phyloP scores from a whole-genome alignment of 2,888 invertebrate genomes.

The Agriopis aurantiaria region DNA sequence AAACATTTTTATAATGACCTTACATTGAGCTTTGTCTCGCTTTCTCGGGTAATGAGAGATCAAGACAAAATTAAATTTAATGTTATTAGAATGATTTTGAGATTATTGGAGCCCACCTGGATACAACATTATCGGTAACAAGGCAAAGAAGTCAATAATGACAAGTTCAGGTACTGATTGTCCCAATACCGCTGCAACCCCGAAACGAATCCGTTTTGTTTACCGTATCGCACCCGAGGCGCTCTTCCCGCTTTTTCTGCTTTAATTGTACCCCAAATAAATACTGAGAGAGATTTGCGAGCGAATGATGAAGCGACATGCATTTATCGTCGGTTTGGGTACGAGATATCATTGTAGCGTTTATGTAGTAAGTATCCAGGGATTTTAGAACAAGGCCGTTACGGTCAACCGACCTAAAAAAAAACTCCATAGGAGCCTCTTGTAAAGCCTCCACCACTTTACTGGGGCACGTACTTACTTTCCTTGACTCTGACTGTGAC shows the following conservation, averaged over 20 bases:
- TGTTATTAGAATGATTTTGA: background rate
- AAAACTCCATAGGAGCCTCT: too few species aligned
- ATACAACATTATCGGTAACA: too few species aligned
- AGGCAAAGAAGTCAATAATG: too few species aligned
- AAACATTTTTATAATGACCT: too few species aligned
- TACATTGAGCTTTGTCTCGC: too few species aligned
- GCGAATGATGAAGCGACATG: conserved; percentile 17
- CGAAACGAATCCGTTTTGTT: conserved; percentile 40
- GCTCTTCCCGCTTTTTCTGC: conserved; percentile 41
- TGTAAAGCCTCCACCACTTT: too few species aligned
- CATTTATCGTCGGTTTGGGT: conserved; percentile 6
- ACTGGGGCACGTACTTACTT: too few species aligned
- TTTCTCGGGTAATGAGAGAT: background rate
- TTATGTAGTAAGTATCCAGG: background rate
- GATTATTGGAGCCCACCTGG: too few species aligned
- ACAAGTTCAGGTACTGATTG: conserved; percentile 2
- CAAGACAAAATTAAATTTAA: background rate
- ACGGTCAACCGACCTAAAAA: too few species aligned
- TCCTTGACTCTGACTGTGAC: too few species aligned
- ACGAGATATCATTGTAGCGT: background rate
- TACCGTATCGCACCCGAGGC: conserved; percentile 44
- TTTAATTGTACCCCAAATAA: conserved; percentile 43
- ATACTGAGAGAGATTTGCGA: conserved; percentile 31
- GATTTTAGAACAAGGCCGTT: too few species aligned
- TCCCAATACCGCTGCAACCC: background rate